Conservation (phyloP, 1,140 invertebrate species). For the Wiebesia pumilae region DNA sequence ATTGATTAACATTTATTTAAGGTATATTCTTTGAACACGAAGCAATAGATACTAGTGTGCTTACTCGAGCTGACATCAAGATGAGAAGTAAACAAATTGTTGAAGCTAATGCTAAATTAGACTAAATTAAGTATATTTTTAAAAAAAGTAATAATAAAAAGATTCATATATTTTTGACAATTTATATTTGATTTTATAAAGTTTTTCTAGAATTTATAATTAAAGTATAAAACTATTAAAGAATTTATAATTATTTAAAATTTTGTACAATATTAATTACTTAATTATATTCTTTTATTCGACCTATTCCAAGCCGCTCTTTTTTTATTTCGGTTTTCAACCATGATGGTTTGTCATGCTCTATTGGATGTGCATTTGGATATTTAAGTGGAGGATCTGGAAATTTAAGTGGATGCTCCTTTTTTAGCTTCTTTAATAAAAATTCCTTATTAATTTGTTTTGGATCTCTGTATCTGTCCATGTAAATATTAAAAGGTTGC, state of each 20-base stretch:
- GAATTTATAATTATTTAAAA: slow-evolving; percentile 15
- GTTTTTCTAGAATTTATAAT: slow-evolving; percentile 3
- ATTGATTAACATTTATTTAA: slow-evolving; percentile 40
- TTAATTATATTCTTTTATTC: slow-evolving; percentile 77
- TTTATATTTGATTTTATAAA: not conserved
- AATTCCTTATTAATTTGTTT: slow-evolving; percentile 93
- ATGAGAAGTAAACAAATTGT: slow-evolving; percentile 63
- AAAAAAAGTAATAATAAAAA: not conserved
- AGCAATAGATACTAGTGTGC: slow-evolving; percentile 58
- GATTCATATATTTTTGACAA: not conserved
- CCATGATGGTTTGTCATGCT: slow-evolving; percentile 83
- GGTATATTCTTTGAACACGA: slow-evolving; percentile 64
- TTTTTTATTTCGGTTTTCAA: slow-evolving; percentile 82
- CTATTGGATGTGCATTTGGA: slow-evolving; percentile 83
- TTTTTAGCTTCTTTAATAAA: slow-evolving; percentile 86
- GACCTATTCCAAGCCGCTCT: slow-evolving; percentile 79
- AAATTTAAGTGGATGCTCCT: slow-evolving; percentile 87
- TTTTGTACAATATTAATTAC: not conserved
- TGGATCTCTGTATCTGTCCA: slow-evolving; percentile 93
- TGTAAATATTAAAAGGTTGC: slow-evolving; percentile 90
- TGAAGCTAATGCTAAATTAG: slow-evolving; percentile 59
- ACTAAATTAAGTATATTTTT: not conserved
- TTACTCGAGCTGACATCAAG: slow-evolving; percentile 65
- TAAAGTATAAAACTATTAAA: not conserved
- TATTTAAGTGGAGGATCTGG: slow-evolving; percentile 80